Evolutionary conservation across 2,797 vertebrate species (phyloP), one percentile per base, ranked within the genome.

Genomic region (Tarsius wallacei): DNA sequence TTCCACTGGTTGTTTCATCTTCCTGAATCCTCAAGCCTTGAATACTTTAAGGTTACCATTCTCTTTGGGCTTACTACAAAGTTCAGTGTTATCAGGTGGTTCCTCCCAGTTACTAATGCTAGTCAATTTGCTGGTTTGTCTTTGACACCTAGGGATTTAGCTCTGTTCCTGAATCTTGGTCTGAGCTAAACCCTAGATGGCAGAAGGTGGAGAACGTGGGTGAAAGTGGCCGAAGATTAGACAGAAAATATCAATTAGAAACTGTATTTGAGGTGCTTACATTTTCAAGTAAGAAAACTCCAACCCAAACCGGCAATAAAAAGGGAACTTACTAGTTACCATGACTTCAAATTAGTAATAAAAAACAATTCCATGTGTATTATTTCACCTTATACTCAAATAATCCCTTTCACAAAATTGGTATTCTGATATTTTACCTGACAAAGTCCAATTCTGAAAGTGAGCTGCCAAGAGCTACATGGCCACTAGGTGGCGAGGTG

Each of bases 401-500:
- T 57, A 89, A 84, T 68, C 53, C 31, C 80, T 26, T 86, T 86
- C 15, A 22, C 83, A 83, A 90, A 85, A 51, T 26, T 90, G 24
- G n/a, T 81, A 74, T 64, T 63, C 15, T 13, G 17, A 5, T 17
- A 90, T n/a, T 82, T 89, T 33, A 55, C 49, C 8, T 22, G 74
- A 90, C 91, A 73, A 86, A 87, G 57, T 42, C 16, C 64, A 14
- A 0, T 91, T 63, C 36, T 1, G 5, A 71, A 91, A 36, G n/a
- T 77, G 76, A 68, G 33, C 21, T 31, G 55, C 57, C 74, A 87
- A 26, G 61, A 21, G 26, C n/a, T 15, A 53, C 24, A 78, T 1
- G 31, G 42, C 90, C 92, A 93, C 80, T 92, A 93, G 94, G 85
- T 96, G 90, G 87, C 64, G 47, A 86, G 55, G 66, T 74, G 78